phyloP scores from a whole-genome alignment of 92 coral and sea anemone genomes.

The Zoanthus gigantus region DNA sequence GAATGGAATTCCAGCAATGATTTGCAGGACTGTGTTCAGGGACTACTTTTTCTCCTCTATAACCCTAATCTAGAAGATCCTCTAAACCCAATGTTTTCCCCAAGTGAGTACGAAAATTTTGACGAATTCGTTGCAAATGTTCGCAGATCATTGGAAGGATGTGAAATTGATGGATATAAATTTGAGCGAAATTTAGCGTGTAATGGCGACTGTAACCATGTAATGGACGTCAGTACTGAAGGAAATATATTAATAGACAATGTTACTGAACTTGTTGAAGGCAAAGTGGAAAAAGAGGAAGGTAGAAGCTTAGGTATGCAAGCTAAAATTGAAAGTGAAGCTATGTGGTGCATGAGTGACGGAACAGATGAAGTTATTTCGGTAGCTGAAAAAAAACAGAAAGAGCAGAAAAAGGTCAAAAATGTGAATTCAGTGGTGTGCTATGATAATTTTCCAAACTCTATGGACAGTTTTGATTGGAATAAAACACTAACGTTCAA shows the following conservation, averaged over 20 bases:
- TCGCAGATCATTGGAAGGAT: constrained; percentile 80
- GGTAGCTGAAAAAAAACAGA: not conserved
- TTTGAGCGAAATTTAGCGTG: constrained; percentile 81
- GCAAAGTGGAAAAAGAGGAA: not conserved
- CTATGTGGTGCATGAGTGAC: not conserved
- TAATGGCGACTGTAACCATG: constrained; percentile 20
- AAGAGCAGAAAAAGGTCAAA: not conserved
- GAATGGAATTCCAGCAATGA: constrained; percentile 88
- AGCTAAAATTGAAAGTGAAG: not conserved
- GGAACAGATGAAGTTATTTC: not conserved
- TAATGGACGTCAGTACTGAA: too few relatives aligned
- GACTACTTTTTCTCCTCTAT: constrained; percentile 83
- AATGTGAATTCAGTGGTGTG: too few relatives aligned
- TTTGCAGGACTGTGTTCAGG: constrained; percentile 91
- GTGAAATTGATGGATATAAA: constrained; percentile 62
- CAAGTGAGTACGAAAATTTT: constrained; percentile 33
- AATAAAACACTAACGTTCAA: too few relatives aligned
- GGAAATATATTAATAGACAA: not conserved
- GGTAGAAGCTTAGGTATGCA: not conserved
- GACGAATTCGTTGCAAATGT: constrained; percentile 69
- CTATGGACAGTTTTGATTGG: too few relatives aligned
- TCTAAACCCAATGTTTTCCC: constrained; percentile 74
- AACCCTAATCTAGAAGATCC: constrained; percentile 92
- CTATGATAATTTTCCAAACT: too few relatives aligned
- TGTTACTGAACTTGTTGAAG: not conserved